phyloP scores from a whole-genome alignment of 2,797 vertebrate species.

The Tamandua tetradactyla region DNA sequence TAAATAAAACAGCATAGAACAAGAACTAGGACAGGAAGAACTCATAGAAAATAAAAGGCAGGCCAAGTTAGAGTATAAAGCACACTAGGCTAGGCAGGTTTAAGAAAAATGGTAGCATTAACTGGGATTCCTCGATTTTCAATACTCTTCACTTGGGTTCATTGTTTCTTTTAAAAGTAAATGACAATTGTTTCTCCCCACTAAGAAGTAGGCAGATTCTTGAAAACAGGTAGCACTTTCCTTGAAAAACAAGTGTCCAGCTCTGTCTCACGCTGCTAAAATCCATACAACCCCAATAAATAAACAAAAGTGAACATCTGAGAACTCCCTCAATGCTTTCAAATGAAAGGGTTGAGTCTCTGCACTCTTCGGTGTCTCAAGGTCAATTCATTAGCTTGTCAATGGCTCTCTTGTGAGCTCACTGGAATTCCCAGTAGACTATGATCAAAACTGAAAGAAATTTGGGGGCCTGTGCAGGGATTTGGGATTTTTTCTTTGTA shows the following conservation, averaged over 20 bases:
- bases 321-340: not conserved
- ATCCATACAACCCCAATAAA: not conserved
- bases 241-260: not conserved
- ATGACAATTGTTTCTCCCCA: not conserved
- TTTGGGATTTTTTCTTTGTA: not conserved
- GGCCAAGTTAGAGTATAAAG: not conserved
- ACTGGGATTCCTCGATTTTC: not conserved
- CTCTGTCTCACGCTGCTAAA: not conserved
- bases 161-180: not conserved
- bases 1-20: not conserved
- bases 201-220: not conserved
- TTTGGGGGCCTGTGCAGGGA: not conserved
- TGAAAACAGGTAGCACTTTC: not conserved
- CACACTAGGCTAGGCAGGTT: not conserved
- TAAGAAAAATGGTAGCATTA: not conserved
- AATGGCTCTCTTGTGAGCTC: not conserved
- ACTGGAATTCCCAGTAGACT: not conserved
- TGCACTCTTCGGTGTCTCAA: conserved; percentile 20
- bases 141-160: not conserved
- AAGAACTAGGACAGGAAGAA: not conserved
- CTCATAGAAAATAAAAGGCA: not conserved
- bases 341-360: not conserved
- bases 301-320: not conserved
- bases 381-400: conserved; percentile 3
- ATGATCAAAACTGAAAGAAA: conserved; percentile 58